Base-by-base conservation (phyloP, 2,113 vertebrate genomes). In the Catharus minimus region DNA sequence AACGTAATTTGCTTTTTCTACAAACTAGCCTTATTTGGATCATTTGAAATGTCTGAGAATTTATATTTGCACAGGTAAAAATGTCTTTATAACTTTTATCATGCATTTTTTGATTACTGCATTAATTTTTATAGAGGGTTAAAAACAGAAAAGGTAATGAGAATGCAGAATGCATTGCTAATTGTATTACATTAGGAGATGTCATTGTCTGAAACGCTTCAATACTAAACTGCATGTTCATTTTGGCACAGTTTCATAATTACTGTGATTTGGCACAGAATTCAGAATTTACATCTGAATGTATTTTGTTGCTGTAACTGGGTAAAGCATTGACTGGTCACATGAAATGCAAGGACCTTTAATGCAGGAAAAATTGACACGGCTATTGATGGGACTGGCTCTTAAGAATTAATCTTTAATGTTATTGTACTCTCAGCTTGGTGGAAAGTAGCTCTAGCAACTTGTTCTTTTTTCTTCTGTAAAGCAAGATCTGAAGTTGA, bases 231-330 rank as follows among this genome's bases (percentile, higher is more conserved):
- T 74, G 89, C 49, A 36, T 38, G 4, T 86, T 77, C 23, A 27
- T 75, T 92, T 66, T 92, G 77, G 53, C 65, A 64, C n/a, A 36
- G n/a, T 78, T 91, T 86, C 64, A 69, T 49, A 86, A 66, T 88
- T 73, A 32, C 52, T 88, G 62, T 82, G 72, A 58, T 86, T 52
- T 91, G 80, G 82, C 86, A 87, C 22, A 67, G 75, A 79, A 56
- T 33, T 81, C 57, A 82, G 52, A 78, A 78, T 76, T 88, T 88
- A 38, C 2, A 7, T 86, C 57, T 68, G 76, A 88, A 39, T 87
- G 13, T 68, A 38, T 64, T 90, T 81, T 55, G 36, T 77, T 90
- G 62, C 62, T 90, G 11, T 84, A 47, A 50, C 24, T 76, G 67
- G 58, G 12, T 80, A 55, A 88, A 89, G 83, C 30, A 62, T 79